phyloP scores from a whole-genome alignment of 2,888 invertebrate species.

The Atrina japonica region DNA sequence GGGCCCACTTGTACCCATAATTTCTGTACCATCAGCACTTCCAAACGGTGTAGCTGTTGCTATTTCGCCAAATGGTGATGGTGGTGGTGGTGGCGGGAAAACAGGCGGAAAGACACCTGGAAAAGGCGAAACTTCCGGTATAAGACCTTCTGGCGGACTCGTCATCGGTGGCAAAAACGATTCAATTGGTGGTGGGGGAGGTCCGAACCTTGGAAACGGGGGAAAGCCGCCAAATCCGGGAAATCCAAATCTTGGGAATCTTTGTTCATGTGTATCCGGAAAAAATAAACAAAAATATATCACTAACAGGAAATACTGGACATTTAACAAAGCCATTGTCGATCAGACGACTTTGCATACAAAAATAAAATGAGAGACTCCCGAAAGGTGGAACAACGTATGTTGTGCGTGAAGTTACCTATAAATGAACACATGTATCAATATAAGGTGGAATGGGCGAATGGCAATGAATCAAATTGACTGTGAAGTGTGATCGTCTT shows the following conservation, averaged over 20 bases:
- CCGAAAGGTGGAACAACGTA: too few relatives aligned
- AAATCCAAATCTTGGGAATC: slow-evolving; percentile 21
- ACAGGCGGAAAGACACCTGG: not conserved
- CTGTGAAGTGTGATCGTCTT: too few relatives aligned
- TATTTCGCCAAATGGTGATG: not conserved
- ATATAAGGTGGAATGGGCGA: too few relatives aligned
- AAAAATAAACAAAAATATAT: too few relatives aligned
- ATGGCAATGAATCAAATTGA: too few relatives aligned
- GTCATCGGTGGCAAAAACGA: not conserved
- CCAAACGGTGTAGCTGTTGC: not conserved
- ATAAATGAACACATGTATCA: too few relatives aligned
- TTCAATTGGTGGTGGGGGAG: not conserved
- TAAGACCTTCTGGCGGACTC: not conserved
- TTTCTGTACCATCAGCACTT: not conserved
- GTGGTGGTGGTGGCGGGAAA: slow-evolving; percentile 19
- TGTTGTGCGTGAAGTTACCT: too few relatives aligned
- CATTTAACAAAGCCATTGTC: too few relatives aligned
- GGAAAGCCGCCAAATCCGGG: slow-evolving; percentile 11
- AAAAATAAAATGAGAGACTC: too few relatives aligned
- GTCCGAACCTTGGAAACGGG: slow-evolving; percentile 17
- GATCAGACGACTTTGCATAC: too few relatives aligned
- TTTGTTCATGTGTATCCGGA: not conserved
- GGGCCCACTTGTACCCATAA: not conserved
- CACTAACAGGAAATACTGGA: too few relatives aligned
- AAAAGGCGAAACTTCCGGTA: not conserved